Percentiles rank a stretch among this genome's conserved stretches.
These are phyloP conservation scores for Acrocyrtus sp. DNA, from an alignment of 2,888 invertebrate species.

Conservation along the genomic window DNA sequence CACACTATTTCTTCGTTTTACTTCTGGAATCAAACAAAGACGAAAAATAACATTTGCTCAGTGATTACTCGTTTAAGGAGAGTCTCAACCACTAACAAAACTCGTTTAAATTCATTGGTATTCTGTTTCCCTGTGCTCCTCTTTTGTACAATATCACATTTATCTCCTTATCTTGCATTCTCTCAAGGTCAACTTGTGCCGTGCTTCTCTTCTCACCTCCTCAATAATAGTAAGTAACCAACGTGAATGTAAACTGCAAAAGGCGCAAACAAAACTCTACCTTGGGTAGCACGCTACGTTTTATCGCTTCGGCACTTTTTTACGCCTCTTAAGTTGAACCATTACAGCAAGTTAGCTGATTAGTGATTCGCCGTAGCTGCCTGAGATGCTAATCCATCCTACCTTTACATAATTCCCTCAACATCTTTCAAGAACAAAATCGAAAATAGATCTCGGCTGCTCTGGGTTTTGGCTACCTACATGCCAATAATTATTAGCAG, in stretches of 20 bases:
- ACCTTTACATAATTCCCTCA: too few species aligned
- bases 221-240: background rate
- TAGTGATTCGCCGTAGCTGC: background rate
- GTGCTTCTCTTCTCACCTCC: background rate
- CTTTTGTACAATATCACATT: too few species aligned
- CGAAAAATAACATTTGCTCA: background rate
- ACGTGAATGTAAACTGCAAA: too few species aligned
- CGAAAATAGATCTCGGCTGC: too few species aligned
- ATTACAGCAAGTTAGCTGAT: background rate
- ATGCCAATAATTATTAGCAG: too few species aligned
- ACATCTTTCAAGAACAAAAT: too few species aligned
- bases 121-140: slow-evolving; percentile 4
- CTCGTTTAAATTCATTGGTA: background rate
- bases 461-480: too few species aligned
- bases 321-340: too few species aligned
- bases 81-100: background rate
- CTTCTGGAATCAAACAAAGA: slow-evolving; percentile 8
- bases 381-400: too few species aligned
- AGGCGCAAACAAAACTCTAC: too few species aligned
- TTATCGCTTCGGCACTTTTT: background rate
- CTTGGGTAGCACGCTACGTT: slow-evolving; percentile 3
- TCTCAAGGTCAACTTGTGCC: slow-evolving; percentile 17
- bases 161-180: too few species aligned
- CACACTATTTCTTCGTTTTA: background rate
- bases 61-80: background rate